Evolutionary conservation across 2,113 vertebrate genomes (phyloP).

Genomic region (Baryphthengus martii): DNA sequence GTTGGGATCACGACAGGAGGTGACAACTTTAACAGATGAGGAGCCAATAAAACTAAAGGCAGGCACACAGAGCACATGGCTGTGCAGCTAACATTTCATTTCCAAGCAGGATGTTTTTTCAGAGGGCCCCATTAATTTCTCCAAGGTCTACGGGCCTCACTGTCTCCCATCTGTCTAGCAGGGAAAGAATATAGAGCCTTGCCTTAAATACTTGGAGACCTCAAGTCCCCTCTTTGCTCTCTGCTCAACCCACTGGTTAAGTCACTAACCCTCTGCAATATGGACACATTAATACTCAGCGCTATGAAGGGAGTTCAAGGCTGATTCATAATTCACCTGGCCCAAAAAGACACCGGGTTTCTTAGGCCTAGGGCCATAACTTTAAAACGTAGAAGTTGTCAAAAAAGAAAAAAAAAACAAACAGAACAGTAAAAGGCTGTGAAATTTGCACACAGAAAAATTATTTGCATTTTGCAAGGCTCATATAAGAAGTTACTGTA

Average conservation of each 20-base stretch:
- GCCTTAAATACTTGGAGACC: constrained; percentile 54
- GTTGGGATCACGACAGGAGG: not conserved
- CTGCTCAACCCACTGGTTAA: constrained; percentile 47
- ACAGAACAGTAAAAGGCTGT: constrained; percentile 5
- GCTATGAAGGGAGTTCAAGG: constrained; percentile 55
- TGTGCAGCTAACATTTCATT: constrained; percentile 51
- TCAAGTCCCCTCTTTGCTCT: constrained; percentile 27
- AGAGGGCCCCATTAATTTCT: constrained; percentile 54
- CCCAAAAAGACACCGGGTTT: constrained; percentile 50
- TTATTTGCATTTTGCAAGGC: not conserved
- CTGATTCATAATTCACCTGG: constrained; percentile 59
- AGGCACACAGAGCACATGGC: not conserved
- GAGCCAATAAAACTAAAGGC: constrained; percentile 14
- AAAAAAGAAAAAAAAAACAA: not conserved
- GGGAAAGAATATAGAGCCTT: constrained; percentile 49
- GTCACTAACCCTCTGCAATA: constrained; percentile 46
- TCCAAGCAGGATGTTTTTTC: constrained; percentile 40
- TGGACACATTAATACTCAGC: constrained; percentile 48
- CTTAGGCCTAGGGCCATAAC: not conserved
- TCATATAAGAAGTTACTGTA: constrained; percentile 36
- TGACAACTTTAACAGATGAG: not conserved
- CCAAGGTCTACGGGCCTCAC: constrained; percentile 43
- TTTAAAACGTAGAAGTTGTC: constrained; percentile 52
- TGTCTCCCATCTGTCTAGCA: constrained; percentile 58
- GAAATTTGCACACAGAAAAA: constrained; percentile 5